Evolutionary conservation across 1,140 invertebrate species (phyloP).

Genomic region (Homarus americanus): DNA sequence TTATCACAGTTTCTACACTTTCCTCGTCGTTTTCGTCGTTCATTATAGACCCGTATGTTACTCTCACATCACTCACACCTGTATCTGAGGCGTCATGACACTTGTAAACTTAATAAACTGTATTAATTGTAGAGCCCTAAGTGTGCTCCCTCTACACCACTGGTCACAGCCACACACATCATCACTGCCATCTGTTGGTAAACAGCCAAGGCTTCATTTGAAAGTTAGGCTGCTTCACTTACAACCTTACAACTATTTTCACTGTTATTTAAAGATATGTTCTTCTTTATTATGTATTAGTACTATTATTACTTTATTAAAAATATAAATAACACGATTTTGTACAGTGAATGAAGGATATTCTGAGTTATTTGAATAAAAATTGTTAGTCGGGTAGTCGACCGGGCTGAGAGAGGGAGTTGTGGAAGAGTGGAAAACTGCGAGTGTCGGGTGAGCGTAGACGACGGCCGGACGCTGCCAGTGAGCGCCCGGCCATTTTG

Average conservation of each 20-base stretch:
- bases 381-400: constrained; percentile 43
- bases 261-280: not conserved
- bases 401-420: constrained; percentile 17
- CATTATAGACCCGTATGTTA: constrained; percentile 39
- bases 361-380: not conserved
- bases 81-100: constrained; percentile 4
- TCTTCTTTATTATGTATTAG: too few species aligned
- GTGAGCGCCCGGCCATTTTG: constrained; percentile 52
- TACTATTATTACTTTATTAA: too few species aligned
- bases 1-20: constrained; percentile 52
- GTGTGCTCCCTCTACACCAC: constrained; percentile 26
- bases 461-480: constrained; percentile 17
- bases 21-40: constrained; percentile 64
- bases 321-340: too few species aligned
- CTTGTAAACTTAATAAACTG: constrained; percentile 36
- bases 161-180: constrained; percentile 66
- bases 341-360: not conserved
- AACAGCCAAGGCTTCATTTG: constrained; percentile 65
- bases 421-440: constrained; percentile 38
- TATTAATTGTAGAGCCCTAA: constrained; percentile 23
- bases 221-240: constrained; percentile 62
- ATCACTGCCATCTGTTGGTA: constrained; percentile 68
- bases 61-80: constrained; percentile 43
- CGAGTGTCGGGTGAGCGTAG: constrained; percentile 53
- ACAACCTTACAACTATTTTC: constrained; percentile 6